A percentile compares a stretch with the other conserved stretches of the same genome.
These are phyloP conservation scores for Esperia sulphurella DNA, from an alignment of 2,888 invertebrate species.

Conservation along the genomic window DNA sequence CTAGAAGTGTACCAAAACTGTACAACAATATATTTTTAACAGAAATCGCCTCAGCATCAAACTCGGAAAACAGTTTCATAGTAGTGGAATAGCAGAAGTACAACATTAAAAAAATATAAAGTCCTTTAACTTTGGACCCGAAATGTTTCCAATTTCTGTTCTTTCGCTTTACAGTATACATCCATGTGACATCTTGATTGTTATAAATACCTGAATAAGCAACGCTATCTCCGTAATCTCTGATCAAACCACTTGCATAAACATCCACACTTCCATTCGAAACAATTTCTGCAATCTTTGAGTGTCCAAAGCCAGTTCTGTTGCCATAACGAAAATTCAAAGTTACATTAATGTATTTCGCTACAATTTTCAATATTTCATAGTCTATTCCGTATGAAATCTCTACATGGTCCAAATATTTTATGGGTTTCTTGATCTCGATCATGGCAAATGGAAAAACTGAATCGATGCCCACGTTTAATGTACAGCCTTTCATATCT, in stretches of 20 bases:
- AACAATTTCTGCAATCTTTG: constrained; percentile 37
- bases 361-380: constrained; percentile 51
- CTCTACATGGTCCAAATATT: constrained; percentile 37
- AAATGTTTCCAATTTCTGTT: constrained; percentile 48
- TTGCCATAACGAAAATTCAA: constrained; percentile 36
- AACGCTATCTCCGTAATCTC: constrained; percentile 44
- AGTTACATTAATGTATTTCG: constrained; percentile 44
- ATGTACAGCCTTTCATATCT: constrained; percentile 46
- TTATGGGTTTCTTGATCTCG: constrained; percentile 25
- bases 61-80: constrained; percentile 39
- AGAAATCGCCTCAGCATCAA: constrained; percentile 32
- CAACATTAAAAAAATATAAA: constrained; percentile 51
- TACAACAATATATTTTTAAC: constrained; percentile 36
- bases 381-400: constrained; percentile 43
- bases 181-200: constrained; percentile 46
- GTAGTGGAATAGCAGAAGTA: constrained; percentile 39
- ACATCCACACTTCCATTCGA: constrained; percentile 50
- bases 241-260: constrained; percentile 54
- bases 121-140: constrained; percentile 33
- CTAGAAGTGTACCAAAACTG: constrained; percentile 52
- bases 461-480: constrained; percentile 45
- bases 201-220: constrained; percentile 56
- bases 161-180: constrained; percentile 43
- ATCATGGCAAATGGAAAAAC: constrained; percentile 44
- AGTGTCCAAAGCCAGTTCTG: constrained; percentile 15